phyloP scores from a whole-genome alignment of 2,888 invertebrate species.

The Ophion slaviceki region DNA sequence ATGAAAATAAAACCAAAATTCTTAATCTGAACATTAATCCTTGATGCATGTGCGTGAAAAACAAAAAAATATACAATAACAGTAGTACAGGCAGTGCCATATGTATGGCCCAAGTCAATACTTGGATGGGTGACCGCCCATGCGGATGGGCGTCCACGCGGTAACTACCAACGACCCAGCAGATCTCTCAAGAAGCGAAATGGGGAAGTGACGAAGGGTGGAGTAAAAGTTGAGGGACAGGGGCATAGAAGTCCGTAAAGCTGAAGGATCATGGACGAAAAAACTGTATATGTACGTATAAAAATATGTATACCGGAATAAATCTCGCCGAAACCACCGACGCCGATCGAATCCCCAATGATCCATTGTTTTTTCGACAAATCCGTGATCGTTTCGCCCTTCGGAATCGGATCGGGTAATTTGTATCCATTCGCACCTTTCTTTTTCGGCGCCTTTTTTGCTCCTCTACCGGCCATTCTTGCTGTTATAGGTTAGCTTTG shows the following conservation, averaged over 20 bases:
- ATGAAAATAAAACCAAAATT: too few relatives aligned
- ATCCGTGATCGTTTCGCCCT: constrained; percentile 92
- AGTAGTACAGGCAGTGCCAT: too few relatives aligned
- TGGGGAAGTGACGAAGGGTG: not conserved
- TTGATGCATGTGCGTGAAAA: too few relatives aligned
- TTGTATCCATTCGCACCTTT: constrained; percentile 84
- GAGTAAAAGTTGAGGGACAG: not conserved
- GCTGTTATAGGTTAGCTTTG: not conserved
- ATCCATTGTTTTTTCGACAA: constrained; percentile 92
- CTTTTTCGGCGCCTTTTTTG: constrained; percentile 67
- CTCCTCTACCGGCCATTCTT: constrained; percentile 57
- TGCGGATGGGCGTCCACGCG: too few relatives aligned
- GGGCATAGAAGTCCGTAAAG: not conserved
- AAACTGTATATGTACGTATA: not conserved
- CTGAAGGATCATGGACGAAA: not conserved
- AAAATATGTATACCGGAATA: constrained; percentile 89
- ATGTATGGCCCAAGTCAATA: too few relatives aligned
- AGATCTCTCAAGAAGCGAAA: not conserved
- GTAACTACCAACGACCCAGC: too few relatives aligned
- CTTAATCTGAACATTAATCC: too few relatives aligned
- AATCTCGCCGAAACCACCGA: constrained; percentile 97
- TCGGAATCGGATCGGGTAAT: constrained; percentile 89
- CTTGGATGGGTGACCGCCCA: too few relatives aligned
- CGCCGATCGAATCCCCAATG: constrained; percentile 93
- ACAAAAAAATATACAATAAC: too few relatives aligned